Percentiles rank a stretch among this genome's conserved stretches.
phyloP scores from a whole-genome alignment of 2,113 vertebrate genomes.

The Conger conger region DNA sequence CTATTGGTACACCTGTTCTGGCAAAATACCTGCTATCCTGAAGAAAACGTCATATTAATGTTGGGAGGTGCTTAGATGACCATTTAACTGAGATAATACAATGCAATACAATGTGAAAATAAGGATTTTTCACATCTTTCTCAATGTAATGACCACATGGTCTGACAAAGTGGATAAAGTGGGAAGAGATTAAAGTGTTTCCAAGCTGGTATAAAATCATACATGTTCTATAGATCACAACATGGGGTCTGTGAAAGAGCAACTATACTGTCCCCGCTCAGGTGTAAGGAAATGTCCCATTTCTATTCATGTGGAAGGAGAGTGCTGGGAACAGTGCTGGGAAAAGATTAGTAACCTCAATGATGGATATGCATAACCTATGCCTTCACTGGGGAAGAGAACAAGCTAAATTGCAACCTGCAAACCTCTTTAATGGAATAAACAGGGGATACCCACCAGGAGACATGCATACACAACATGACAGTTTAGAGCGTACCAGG shows the following conservation, averaged over 20 bases:
- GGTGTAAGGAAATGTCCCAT: constrained; percentile 34
- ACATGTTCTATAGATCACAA: neutral
- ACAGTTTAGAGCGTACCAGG: constrained; percentile 58
- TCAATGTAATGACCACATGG: no score
- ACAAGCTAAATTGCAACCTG: neutral
- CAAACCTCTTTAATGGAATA: neutral
- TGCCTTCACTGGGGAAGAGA: neutral
- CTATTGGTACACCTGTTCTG: neutral
- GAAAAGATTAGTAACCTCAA: neutral
- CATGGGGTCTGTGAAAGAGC: neutral
- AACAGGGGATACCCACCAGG: neutral
- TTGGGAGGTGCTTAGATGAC: no score
- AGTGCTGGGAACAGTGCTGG: neutral
- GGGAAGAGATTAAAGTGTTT: no score
- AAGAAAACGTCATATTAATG: no score
- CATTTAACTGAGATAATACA: no score
- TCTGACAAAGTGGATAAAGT: neutral
- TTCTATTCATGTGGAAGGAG: neutral
- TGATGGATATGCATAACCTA: neutral
- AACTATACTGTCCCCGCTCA: constrained; percentile 48
- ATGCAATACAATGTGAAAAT: no score
- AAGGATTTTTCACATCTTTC: no score
- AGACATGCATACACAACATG: neutral
- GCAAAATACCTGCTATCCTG: neutral
- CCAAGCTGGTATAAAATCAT: neutral